These are phyloP conservation scores for Emberiza fucata DNA, from an alignment of 2,113 vertebrate genomes.

Conservation along the genomic window DNA sequence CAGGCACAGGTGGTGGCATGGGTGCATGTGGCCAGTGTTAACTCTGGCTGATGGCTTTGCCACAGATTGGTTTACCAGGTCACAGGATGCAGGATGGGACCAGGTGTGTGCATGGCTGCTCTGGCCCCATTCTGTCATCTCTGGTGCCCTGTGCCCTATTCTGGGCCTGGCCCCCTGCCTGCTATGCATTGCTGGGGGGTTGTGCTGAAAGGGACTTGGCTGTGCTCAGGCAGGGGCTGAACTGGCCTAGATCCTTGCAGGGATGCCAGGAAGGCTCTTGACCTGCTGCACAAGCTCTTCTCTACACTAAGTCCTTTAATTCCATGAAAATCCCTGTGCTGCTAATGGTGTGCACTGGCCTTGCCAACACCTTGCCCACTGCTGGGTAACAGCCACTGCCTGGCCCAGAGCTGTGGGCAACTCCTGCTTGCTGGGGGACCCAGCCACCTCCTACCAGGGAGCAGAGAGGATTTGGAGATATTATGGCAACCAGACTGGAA, in stretches of 20 bases:
- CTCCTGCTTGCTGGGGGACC: background rate
- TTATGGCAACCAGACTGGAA: background rate
- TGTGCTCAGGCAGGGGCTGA: background rate
- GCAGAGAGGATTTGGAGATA: background rate
- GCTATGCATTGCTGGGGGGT: background rate
- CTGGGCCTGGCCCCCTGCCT: background rate
- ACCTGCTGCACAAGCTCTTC: background rate
- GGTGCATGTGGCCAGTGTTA: fast-evolving
- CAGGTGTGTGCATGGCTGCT: background rate
- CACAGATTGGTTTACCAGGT: fast-evolving
- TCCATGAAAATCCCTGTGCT: constrained; percentile 23
- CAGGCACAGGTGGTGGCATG: background rate
- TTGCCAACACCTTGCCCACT: background rate
- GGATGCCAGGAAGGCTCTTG: background rate
- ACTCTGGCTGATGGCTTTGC: fast-evolving
- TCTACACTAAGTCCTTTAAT: constrained; percentile 30
- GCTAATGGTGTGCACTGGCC: background rate
- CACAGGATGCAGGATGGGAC: background rate
- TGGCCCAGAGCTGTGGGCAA: background rate
- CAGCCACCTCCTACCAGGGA: background rate
- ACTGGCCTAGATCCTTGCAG: background rate
- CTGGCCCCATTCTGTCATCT: background rate
- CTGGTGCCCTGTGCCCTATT: background rate
- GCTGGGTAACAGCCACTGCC: background rate
- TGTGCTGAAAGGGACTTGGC: constrained; percentile 44